phyloP scores from a whole-genome alignment of 2,888 invertebrate species.

The Lasioglossum villosulum region DNA sequence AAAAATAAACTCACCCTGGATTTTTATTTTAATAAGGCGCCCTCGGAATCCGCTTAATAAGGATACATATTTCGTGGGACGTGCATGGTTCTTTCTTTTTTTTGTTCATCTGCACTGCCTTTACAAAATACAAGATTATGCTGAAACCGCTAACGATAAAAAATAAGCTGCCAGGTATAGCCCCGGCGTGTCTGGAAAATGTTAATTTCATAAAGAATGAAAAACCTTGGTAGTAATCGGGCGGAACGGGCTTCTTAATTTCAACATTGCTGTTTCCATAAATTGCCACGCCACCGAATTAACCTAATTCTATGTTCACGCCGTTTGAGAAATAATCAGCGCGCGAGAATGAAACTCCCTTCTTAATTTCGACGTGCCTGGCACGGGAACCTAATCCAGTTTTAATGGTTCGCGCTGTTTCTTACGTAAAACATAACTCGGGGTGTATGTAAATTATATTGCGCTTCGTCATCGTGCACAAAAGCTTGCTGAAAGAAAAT shows the following conservation, averaged over 20 bases:
- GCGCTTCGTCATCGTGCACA: background rate
- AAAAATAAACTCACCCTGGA: background rate
- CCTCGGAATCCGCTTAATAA: constrained; percentile 8
- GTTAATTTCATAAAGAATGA: constrained; percentile 52
- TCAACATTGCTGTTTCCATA: constrained; percentile 34
- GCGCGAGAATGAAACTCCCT: constrained; percentile 17
- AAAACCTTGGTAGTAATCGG: constrained; percentile 40
- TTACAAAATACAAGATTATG: constrained; percentile 10
- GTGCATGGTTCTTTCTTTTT: background rate
- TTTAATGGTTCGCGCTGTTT: constrained; percentile 7
- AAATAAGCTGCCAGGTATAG: constrained; percentile 11
- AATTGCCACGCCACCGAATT: constrained; percentile 40
- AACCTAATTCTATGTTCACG: constrained; percentile 52
- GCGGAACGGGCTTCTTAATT: constrained; percentile 43
- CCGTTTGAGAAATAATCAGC: constrained; percentile 23
- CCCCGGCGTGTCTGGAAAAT: constrained; percentile 11
- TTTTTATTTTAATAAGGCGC: constrained; percentile 6
- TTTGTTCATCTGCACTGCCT: background rate
- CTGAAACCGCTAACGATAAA: constrained; percentile 26
- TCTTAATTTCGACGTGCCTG: constrained; percentile 33
- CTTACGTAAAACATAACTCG: background rate
- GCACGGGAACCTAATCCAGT: background rate
- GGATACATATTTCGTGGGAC: background rate
- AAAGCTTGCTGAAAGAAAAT: background rate
- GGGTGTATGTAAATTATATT: background rate